These are phyloP conservation scores for Trachelus troglodyta DNA, from an alignment of 2,888 invertebrate genomes.

Conservation along the genomic window DNA sequence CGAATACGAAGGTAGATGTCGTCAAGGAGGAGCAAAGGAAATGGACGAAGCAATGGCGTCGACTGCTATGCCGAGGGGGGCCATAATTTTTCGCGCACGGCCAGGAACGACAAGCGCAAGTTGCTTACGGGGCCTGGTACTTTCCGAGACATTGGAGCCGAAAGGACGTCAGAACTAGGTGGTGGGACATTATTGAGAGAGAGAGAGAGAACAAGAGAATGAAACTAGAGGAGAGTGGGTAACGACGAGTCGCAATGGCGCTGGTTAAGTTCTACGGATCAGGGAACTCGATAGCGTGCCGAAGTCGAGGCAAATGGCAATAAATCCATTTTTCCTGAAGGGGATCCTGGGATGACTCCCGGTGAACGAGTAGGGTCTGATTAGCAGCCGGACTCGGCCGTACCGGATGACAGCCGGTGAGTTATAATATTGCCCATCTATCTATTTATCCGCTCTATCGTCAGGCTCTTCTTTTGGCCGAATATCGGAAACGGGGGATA, in stretches of 20 bases:
- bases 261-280: constrained; percentile 64
- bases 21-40: not conserved
- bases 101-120: not conserved
- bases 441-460: constrained; percentile 66
- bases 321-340: constrained; percentile 67
- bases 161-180: constrained; percentile 15
- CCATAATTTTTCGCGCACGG: not conserved
- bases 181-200: not conserved
- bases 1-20: not conserved
- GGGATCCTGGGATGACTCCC: constrained; percentile 44
- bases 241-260: constrained; percentile 31
- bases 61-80: not conserved
- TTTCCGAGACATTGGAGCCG: constrained; percentile 28
- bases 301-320: constrained; percentile 67
- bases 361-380: constrained; percentile 64
- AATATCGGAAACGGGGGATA: constrained; percentile 41
- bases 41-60: constrained; percentile 8
- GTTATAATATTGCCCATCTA: constrained; percentile 68
- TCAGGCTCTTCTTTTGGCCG: constrained; percentile 28
- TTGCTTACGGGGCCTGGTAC: constrained; percentile 11
- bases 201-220: constrained; percentile 19
- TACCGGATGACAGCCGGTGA: constrained; percentile 67
- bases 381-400: constrained; percentile 67
- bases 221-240: constrained; percentile 30
- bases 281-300: constrained; percentile 67